Conservation (phyloP, 2,797 vertebrate species). For the Molossus alvarezi region DNA sequence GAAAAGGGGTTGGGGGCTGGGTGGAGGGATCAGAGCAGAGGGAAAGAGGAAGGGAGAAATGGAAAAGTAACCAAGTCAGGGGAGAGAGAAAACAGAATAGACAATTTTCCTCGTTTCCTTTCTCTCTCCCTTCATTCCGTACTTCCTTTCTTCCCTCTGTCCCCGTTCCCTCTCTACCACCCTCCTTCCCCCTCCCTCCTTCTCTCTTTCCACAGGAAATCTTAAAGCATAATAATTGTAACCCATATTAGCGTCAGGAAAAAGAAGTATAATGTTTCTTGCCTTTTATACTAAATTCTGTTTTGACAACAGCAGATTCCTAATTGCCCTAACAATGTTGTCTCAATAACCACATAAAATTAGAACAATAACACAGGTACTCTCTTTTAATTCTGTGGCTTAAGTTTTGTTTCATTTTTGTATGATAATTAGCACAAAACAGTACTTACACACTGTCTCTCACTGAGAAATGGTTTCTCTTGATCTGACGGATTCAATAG, state of each 20-base stretch:
- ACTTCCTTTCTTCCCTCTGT: background rate
- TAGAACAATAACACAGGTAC: conserved; percentile 56
- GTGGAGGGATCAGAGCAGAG: background rate
- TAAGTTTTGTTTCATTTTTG: conserved; percentile 76
- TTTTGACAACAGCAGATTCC: conserved; percentile 79
- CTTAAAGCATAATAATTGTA: background rate
- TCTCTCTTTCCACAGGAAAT: background rate
- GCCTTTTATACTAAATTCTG: conserved; percentile 72
- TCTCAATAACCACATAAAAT: conserved; percentile 66
- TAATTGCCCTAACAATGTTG: conserved; percentile 74
- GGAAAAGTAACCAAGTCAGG: background rate
- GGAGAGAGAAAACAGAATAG: background rate
- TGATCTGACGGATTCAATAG: conserved; percentile 69
- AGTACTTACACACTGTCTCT: conserved; percentile 65
- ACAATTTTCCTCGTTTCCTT: background rate
- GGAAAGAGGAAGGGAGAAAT: background rate
- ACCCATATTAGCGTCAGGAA: conserved; percentile 80
- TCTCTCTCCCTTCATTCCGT: background rate
- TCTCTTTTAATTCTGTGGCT: conserved; percentile 68
- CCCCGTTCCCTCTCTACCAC: background rate
- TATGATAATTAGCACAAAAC: conserved; percentile 76
- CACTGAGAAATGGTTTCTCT: conserved; percentile 80
- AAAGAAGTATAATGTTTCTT: conserved; percentile 74
- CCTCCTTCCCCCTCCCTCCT: background rate
- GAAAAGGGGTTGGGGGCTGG: fast-evolving